Evolutionary conservation across 2,797 vertebrate genomes (phyloP), one percentile per base, ranked within the genome.

Genomic region (Rhinogobio ventralis): DNA sequence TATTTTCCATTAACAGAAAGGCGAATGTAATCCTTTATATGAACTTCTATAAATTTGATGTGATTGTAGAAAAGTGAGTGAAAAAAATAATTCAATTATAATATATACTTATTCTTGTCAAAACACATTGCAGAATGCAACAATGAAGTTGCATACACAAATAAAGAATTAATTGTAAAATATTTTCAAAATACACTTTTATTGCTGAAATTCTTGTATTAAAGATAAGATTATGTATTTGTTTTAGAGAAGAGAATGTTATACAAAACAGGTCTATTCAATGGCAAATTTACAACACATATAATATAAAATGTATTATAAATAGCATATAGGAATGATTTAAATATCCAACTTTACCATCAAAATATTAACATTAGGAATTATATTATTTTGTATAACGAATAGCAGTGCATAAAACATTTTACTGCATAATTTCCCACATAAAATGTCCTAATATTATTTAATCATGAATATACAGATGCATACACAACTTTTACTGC

Each of bases 331-430:
- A 67, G 30, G 25, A 82, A 45, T 53, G 6, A 36, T 67, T 33
- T 28, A 86, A 66, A 82, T 79, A 57, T 49, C 15, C 17, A 53
- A 39, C 28, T 39, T 62, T 62, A 28, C 23, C 11, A 19, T 30
- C 9, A 17, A 55, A 49, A 66, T 57, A 77, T 39, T 4, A 71
- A 51, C 10, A 64, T 69, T 36, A 46, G 39, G 8, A 71, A 68
- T 72, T 67, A 69, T 80, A 79, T 80, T 80, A 69, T 23, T 79
- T 68, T 74, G 28, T 33, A 66, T 55, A 25, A 53, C 67, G n/a
- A 64, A 46, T 9, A 33, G 67, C 73, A 77, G 15, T 82, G 55
- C 15, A 57, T 64, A 45, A 39, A 55, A 51, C 30, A 74, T 64
- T 66, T 66, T 55, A 17, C n/a, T 57, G 20, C 19, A 42, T 53